Evolutionary conservation across 2,797 vertebrate genomes (phyloP).

Genomic region (Lophotriccus pileatus): DNA sequence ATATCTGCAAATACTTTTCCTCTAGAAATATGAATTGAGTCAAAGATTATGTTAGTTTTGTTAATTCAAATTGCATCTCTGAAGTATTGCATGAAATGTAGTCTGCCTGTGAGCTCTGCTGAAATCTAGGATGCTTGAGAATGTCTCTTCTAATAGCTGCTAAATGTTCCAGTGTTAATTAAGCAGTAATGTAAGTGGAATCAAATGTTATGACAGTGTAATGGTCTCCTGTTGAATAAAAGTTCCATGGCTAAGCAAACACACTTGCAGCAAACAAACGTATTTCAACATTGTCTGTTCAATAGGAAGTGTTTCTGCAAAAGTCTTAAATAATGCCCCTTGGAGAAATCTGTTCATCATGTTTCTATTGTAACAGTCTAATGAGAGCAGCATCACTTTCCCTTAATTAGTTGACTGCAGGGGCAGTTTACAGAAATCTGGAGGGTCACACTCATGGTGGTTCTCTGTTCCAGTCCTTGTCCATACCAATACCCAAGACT

Average conservation of each 20-base stretch:
- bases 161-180: conserved; percentile 61
- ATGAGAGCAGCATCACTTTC: neutral
- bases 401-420: neutral
- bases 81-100: neutral
- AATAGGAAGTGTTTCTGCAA: neutral
- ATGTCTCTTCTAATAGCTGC: conserved; percentile 26
- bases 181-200: conserved; percentile 27
- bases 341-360: neutral
- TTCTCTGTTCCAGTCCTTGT: neutral
- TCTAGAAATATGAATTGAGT: neutral
- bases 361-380: neutral
- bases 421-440: neutral
- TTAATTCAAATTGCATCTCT: conserved; percentile 3
- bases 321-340: neutral
- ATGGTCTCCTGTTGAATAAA: conserved; percentile 37
- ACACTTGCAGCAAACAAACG: neutral
- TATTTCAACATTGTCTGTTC: neutral
- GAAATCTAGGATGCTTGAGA: conserved; percentile 48
- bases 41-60: neutral
- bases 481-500: accelerated
- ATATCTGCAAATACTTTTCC: neutral
- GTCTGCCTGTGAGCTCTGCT: neutral
- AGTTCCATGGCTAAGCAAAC: conserved; percentile 34
- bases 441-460: neutral
- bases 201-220: neutral